A percentile compares a stretch with the other conserved stretches of the same genome.
These are phyloP conservation scores for Leptinotarsa peninsularis DNA, from an alignment of 2,888 invertebrate genomes.

Conservation along the genomic window DNA sequence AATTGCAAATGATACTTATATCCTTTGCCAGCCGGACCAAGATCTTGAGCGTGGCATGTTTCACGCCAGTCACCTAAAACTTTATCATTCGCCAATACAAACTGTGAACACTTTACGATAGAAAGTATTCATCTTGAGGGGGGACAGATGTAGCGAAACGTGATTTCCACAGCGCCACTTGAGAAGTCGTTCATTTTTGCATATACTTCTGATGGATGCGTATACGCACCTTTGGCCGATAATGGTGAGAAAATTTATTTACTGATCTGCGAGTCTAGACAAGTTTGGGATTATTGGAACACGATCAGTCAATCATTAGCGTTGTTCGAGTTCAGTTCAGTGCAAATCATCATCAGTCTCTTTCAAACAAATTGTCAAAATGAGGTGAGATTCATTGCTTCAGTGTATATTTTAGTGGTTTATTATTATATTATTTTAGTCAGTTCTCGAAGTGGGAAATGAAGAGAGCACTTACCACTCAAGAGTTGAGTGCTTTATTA, in stretches of 20 bases:
- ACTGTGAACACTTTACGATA: too few relatives aligned
- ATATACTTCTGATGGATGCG: conserved; percentile 1
- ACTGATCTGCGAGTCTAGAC: neutral
- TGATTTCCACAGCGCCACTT: too few relatives aligned
- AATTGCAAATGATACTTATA: too few relatives aligned
- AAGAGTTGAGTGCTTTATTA: neutral
- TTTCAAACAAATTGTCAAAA: neutral
- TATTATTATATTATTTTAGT: conserved; percentile 21
- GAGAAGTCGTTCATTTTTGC: neutral
- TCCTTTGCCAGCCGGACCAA: too few relatives aligned
- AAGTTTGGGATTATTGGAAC: neutral
- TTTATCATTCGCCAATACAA: too few relatives aligned
- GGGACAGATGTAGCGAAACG: too few relatives aligned
- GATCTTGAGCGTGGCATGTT: too few relatives aligned
- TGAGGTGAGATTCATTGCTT: conserved; percentile 11
- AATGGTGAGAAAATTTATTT: neutral
- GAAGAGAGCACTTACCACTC: conserved; percentile 28
- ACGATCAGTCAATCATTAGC: neutral
- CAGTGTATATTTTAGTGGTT: neutral
- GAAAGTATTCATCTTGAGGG: too few relatives aligned
- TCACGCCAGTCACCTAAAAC: too few relatives aligned
- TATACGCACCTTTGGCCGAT: too few relatives aligned
- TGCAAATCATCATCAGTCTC: neutral
- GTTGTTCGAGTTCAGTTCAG: neutral
- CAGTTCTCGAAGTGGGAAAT: conserved; percentile 32